These are phyloP conservation scores for Nezara viridula DNA, from an alignment of 2,888 invertebrate genomes.

Conservation along the genomic window DNA sequence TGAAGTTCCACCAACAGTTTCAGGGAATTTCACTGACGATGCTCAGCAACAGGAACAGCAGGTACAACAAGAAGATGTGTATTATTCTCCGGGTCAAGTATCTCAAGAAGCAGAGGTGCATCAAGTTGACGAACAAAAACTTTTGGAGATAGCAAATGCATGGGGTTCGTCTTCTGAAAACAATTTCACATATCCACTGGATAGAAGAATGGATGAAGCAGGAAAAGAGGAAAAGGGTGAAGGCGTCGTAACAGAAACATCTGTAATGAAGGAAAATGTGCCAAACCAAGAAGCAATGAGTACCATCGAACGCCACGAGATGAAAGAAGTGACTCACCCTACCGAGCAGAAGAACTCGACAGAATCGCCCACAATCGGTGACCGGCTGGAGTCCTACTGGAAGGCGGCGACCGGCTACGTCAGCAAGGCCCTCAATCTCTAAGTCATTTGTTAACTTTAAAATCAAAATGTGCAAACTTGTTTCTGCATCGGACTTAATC, in stretches of 20 bases:
- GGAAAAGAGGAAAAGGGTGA: not conserved
- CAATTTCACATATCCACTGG: not conserved
- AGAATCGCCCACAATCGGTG: conserved; percentile 28
- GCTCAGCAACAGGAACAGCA: not conserved
- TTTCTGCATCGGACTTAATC: not conserved
- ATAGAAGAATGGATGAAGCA: not conserved
- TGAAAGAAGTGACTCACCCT: not conserved
- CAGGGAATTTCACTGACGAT: not conserved
- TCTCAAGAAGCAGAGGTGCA: not conserved
- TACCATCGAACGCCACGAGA: not conserved
- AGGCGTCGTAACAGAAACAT: not conserved
- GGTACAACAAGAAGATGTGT: not conserved
- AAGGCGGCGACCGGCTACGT: conserved; percentile 42
- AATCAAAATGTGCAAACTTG: not conserved
- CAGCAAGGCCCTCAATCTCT: conserved; percentile 52
- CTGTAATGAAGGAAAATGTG: not conserved
- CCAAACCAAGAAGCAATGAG: not conserved
- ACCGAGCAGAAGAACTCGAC: conserved; percentile 6
- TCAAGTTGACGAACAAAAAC: conserved; percentile 27
- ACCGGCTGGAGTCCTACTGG: conserved; percentile 30
- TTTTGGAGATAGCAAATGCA: conserved; percentile 5
- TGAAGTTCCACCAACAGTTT: not conserved
- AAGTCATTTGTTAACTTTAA: not conserved
- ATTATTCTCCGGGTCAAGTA: not conserved
- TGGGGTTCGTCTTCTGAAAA: conserved; percentile 1